These are phyloP conservation scores for Leucosticte australis DNA, from an alignment of 2,113 vertebrate species.

Conservation along the genomic window DNA sequence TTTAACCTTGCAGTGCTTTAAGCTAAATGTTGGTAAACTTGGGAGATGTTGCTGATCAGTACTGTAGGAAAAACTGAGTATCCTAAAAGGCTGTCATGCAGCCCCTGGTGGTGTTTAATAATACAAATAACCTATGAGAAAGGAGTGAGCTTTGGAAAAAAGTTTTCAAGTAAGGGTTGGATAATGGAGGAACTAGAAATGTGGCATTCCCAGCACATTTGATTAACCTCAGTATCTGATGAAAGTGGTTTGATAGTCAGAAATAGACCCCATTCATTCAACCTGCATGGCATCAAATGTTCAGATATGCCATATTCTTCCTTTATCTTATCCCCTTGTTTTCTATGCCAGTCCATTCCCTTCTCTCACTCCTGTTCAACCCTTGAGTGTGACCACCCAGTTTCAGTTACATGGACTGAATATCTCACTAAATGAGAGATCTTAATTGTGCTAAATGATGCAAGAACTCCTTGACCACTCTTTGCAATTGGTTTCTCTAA, in stretches of 20 bases:
- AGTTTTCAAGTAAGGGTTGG: not conserved
- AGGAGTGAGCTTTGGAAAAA: not conserved
- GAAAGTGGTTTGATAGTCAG: not conserved
- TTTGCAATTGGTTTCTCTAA: not conserved
- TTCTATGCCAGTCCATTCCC: not conserved
- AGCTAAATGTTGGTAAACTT: not conserved
- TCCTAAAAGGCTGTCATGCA: not conserved
- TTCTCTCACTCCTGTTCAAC: not conserved
- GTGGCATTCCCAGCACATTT: not conserved
- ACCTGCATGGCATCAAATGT: not conserved
- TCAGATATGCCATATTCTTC: not conserved
- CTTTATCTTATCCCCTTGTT: not conserved
- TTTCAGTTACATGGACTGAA: conserved; percentile 21
- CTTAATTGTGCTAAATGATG: not conserved
- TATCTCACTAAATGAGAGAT: not conserved
- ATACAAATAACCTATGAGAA: not conserved
- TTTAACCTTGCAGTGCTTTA: not conserved
- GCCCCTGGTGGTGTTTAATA: not conserved
- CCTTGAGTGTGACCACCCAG: not conserved
- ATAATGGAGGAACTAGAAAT: not conserved
- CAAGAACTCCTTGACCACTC: not conserved
- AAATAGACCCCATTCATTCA: not conserved
- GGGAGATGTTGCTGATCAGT: not conserved
- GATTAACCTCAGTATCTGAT: not conserved
- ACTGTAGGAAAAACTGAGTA: not conserved